Percentiles rank a stretch among this genome's conserved stretches.
Conservation (phyloP, 2,797 vertebrate species). For the Catharus ustulatus region DNA sequence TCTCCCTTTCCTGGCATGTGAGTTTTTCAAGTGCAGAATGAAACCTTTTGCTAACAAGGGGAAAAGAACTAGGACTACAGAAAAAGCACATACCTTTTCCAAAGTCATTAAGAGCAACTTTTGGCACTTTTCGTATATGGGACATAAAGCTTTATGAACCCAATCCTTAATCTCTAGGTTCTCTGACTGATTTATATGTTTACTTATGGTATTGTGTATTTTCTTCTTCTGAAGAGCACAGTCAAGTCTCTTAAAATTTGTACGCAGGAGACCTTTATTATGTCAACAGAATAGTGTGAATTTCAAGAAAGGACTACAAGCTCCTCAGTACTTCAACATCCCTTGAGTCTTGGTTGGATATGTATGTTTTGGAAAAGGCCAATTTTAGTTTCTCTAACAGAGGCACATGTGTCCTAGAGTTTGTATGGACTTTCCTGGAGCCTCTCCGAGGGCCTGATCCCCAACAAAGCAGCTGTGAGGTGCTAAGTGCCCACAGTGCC, state of each 20-base stretch:
- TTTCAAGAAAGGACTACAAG: conserved; percentile 2
- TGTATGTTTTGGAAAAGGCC: conserved; percentile 27
- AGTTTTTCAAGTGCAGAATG: conserved; percentile 67
- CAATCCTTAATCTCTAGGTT: conserved; percentile 21
- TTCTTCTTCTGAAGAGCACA: conserved; percentile 29
- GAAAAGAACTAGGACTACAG: conserved; percentile 50
- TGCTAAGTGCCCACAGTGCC: neutral
- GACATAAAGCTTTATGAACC: conserved; percentile 48
- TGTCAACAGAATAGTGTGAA: neutral
- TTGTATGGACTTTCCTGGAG: neutral
- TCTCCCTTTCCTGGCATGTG: conserved; percentile 35
- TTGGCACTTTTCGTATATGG: conserved; percentile 21
- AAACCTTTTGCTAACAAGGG: conserved; percentile 67
- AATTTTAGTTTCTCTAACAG: neutral
- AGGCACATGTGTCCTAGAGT: neutral
- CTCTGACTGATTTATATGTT: conserved; percentile 45
- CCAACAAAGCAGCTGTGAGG: neutral
- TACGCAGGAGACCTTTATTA: neutral
- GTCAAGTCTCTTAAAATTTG: conserved; percentile 6
- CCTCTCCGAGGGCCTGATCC: neutral
- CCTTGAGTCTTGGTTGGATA: neutral
- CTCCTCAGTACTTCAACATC: neutral
- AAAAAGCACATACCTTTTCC: conserved; percentile 32
- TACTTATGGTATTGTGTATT: conserved; percentile 42
- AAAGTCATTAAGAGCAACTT: conserved; percentile 52